phyloP scores from a whole-genome alignment of 2,888 invertebrate species.

The Anthrax anthrax region DNA sequence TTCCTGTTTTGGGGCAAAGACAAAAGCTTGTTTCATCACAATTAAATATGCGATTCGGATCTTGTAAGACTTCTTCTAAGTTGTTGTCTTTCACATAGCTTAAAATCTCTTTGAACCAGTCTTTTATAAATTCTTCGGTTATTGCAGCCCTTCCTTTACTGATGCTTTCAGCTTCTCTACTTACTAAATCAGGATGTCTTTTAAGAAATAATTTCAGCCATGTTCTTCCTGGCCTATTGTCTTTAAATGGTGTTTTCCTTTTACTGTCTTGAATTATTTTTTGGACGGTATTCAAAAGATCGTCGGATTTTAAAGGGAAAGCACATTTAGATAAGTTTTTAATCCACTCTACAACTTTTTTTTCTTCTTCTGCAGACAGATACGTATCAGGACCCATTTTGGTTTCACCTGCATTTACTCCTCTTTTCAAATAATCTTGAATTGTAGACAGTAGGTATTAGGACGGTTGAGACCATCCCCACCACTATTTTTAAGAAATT shows the following conservation, averaged over 20 bases:
- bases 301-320: conserved; percentile 5
- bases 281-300: conserved; percentile 6
- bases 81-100: conserved; percentile 9
- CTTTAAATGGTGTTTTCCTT: conserved; percentile 1
- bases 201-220: conserved; percentile 3
- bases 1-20: conserved; percentile 8
- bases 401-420: conserved; percentile 1
- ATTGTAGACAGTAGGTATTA: too few species aligned
- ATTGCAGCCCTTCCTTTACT: conserved; percentile 7
- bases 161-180: conserved; percentile 6
- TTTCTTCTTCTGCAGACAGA: conserved; percentile 5
- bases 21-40: conserved; percentile 6
- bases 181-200: conserved; percentile 3
- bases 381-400: conserved; percentile 6
- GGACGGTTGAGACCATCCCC: too few species aligned
- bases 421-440: too few species aligned
- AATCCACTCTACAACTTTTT: conserved; percentile 5
- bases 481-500: too few species aligned
- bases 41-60: conserved; percentile 1
- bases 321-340: conserved; percentile 6
- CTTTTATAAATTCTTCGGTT: conserved; percentile 3
- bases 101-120: conserved; percentile 9
- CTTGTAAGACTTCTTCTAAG: conserved; percentile 3
- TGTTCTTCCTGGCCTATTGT: neutral
- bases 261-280: conserved; percentile 6